These are phyloP conservation scores for Fringilla coelebs DNA, from an alignment of 2,797 vertebrate genomes.

Conservation along the genomic window DNA sequence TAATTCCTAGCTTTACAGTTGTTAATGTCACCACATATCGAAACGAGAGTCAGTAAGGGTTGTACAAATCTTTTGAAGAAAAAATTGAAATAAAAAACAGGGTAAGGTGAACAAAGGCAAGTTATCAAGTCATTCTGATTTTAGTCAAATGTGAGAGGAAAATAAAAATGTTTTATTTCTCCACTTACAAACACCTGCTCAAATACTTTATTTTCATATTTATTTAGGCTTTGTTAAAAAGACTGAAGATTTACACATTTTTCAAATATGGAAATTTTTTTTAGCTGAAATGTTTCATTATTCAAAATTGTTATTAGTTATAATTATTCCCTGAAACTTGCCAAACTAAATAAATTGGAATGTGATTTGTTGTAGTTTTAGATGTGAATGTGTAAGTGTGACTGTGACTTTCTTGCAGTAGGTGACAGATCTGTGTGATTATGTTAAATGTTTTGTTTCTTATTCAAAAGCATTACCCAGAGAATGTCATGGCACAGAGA, in stretches of 20 bases:
- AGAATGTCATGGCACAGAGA: not conserved
- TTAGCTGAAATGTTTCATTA: not conserved
- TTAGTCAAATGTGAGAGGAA: not conserved
- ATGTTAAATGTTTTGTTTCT: not conserved
- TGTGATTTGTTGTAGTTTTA: not conserved
- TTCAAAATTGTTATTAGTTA: not conserved
- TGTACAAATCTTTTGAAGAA: not conserved
- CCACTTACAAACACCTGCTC: not conserved
- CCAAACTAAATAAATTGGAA: not conserved
- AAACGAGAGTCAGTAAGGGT: not conserved
- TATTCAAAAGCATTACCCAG: not conserved
- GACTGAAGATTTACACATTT: not conserved
- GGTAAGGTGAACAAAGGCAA: not conserved
- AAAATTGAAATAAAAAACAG: not conserved
- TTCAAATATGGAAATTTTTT: not conserved
- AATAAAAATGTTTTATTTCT: not conserved
- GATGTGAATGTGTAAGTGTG: not conserved
- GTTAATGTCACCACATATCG: not conserved
- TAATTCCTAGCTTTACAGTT: not conserved
- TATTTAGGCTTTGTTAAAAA: not conserved
- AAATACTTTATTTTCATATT: not conserved
- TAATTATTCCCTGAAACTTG: not conserved
- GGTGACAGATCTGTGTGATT: not conserved
- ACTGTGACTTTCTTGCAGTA: not conserved
- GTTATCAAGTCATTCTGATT: not conserved